Evolutionary conservation across 1,140 invertebrate genomes (phyloP).

Genomic region (Chionoecetes opilio): DNA sequence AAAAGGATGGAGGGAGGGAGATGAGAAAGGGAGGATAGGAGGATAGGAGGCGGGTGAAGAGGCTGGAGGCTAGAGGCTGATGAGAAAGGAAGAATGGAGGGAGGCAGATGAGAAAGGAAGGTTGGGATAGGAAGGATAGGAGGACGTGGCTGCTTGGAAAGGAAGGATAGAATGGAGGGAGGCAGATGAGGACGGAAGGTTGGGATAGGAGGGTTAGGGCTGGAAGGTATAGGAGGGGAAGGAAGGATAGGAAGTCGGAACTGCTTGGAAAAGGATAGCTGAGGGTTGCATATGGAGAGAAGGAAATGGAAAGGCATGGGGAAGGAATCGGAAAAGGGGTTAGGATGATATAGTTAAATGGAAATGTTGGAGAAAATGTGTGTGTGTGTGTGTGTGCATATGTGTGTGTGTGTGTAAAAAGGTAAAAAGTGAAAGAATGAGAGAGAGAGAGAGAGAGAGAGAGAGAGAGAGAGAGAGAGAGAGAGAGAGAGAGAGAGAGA

Average conservation of each 20-base stretch:
- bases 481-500: background rate
- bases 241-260: background rate
- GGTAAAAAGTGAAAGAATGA: background rate
- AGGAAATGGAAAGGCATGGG: background rate
- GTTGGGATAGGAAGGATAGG: background rate
- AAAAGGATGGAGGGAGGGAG: background rate
- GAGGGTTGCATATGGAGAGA: background rate
- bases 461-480: background rate
- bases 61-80: background rate
- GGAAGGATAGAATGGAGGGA: background rate
- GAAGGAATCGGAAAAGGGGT: background rate
- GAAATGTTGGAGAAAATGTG: background rate
- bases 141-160: background rate
- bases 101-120: background rate
- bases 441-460: slow-evolving; percentile 20
- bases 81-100: background rate
- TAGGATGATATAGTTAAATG: background rate
- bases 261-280: background rate
- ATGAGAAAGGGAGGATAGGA: background rate
- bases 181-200: background rate
- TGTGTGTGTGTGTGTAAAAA: background rate
- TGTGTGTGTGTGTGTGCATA: background rate
- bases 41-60: background rate
- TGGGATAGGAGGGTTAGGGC: background rate
- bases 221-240: background rate